Evolutionary conservation across 37 sponge, comb jelly and placozoan species (phyloP).

Genomic region (Tethya wilhelma): DNA sequence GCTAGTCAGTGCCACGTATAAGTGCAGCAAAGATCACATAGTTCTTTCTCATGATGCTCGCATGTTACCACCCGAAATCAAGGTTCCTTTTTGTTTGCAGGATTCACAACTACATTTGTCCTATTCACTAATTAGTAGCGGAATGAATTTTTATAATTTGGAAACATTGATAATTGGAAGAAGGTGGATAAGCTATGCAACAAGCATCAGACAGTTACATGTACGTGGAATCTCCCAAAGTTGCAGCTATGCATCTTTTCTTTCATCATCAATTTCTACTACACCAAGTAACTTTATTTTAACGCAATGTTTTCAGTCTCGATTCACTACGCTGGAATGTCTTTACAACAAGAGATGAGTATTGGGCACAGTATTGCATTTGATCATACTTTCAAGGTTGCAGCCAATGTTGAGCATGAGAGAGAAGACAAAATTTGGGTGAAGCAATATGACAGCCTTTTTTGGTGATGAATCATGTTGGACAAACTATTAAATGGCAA

Average conservation of each 20-base stretch:
- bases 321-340: not conserved
- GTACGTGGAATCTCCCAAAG: not conserved
- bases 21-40: not conserved
- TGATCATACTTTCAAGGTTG: constrained; percentile 52
- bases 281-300: constrained; percentile 17
- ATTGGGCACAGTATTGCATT: constrained; percentile 9
- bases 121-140: not conserved
- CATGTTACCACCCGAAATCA: not conserved
- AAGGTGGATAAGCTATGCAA: constrained; percentile 6
- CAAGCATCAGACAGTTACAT: no score
- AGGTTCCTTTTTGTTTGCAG: constrained; percentile 17
- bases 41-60: constrained; percentile 23
- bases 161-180: constrained; percentile 26
- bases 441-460: constrained; percentile 28
- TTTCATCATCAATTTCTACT: not conserved
- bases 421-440: constrained; percentile 37
- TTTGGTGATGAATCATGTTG: constrained; percentile 31
- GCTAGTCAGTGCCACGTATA: not conserved
- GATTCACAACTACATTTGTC: constrained; percentile 9
- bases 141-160: constrained; percentile 26
- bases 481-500: constrained; percentile 41
- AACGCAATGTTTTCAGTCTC: constrained; percentile 5
- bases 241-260: not conserved
- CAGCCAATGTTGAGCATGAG: constrained; percentile 29
- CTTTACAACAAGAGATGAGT: not conserved